Percentiles rank a stretch among this genome's conserved stretches.
Conservation (phyloP, 2,888 invertebrate genomes). For the Brachyopa scutellaris region DNA sequence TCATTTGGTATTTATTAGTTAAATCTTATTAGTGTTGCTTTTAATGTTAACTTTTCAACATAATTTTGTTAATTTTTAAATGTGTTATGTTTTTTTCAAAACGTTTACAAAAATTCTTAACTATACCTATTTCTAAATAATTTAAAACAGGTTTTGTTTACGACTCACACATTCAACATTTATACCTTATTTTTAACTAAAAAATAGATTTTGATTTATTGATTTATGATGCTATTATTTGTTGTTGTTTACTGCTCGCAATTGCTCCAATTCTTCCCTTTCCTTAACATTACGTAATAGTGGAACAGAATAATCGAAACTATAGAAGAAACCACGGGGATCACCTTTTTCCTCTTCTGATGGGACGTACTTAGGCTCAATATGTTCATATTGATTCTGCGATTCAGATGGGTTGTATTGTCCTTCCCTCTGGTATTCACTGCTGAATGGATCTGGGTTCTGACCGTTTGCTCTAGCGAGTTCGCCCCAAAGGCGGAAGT, state of each 20-base stretch:
- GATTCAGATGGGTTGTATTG: slow-evolving; percentile 77
- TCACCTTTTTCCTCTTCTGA: slow-evolving; percentile 83
- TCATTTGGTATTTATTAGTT: too few species aligned
- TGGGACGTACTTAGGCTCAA: slow-evolving; percentile 80
- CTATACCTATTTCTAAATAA: slow-evolving; percentile 12
- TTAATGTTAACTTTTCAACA: background rate
- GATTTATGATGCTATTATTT: background rate
- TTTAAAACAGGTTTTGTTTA: slow-evolving; percentile 8
- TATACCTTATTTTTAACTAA: slow-evolving; percentile 10
- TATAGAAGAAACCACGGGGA: slow-evolving; percentile 89
- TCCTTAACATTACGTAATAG: slow-evolving; percentile 80
- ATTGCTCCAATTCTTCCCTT: slow-evolving; percentile 78
- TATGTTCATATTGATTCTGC: slow-evolving; percentile 78
- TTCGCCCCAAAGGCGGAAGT: slow-evolving; percentile 87
- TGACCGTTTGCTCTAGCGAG: slow-evolving; percentile 84
- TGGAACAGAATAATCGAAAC: slow-evolving; percentile 86
- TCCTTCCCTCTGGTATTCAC: slow-evolving; percentile 78
- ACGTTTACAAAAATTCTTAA: slow-evolving; percentile 4
- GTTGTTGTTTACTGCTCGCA: slow-evolving; percentile 78
- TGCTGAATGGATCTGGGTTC: slow-evolving; percentile 81
- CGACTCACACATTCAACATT: background rate
- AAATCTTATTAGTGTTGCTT: background rate
- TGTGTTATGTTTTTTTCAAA: background rate
- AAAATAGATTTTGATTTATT: background rate
- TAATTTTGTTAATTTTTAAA: background rate